These are phyloP conservation scores for Otis tarda DNA, from an alignment of 2,113 vertebrate genomes.

Conservation along the genomic window DNA sequence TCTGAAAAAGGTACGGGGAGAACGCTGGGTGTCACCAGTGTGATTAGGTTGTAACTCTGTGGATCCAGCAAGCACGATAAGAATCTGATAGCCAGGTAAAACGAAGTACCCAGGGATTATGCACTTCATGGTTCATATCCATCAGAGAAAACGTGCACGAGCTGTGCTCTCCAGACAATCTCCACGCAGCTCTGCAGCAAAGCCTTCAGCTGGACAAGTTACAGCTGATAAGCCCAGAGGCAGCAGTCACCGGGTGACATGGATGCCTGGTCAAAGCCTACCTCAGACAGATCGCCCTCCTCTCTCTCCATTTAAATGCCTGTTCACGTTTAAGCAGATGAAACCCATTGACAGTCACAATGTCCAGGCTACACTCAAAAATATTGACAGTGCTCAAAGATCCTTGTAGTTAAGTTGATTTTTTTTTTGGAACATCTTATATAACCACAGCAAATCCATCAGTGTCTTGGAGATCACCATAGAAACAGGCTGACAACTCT, in stretches of 20 bases:
- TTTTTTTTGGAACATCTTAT: not conserved
- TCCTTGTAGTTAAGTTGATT: not conserved
- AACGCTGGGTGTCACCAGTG: fast-evolving
- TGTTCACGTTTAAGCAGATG: fast-evolving
- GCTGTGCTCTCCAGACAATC: not conserved
- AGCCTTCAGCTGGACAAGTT: not conserved
- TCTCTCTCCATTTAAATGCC: not conserved
- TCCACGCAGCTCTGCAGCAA: not conserved
- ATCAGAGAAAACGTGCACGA: fast-evolving
- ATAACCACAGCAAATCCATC: conserved; percentile 1
- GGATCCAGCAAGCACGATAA: not conserved
- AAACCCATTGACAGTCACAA: not conserved
- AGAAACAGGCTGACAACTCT: conserved; percentile 35
- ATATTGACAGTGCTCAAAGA: not conserved
- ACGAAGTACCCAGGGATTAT: not conserved
- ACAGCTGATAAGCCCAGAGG: not conserved
- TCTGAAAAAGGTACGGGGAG: not conserved
- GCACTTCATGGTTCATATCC: not conserved
- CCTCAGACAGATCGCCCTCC: fast-evolving
- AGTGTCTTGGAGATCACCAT: conserved; percentile 38
- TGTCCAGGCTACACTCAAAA: not conserved
- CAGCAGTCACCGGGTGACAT: not conserved
- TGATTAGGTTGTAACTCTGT: not conserved
- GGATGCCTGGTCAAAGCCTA: not conserved
- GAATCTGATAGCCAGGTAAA: not conserved